Base-by-base conservation (phyloP, 2,797 vertebrate genomes). In the Sus cebifrons region DNA sequence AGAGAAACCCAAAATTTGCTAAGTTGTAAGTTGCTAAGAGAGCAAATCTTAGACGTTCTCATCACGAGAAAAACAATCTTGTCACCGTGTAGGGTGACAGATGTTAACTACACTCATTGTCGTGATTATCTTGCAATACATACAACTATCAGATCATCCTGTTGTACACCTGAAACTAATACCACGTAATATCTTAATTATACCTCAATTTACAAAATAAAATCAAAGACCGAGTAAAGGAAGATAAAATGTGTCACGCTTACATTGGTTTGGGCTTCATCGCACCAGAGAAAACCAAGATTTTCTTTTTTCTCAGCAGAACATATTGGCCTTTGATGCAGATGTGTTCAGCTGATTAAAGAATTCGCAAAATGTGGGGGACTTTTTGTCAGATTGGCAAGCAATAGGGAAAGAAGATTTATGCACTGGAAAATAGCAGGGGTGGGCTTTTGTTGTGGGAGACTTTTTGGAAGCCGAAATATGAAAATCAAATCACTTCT, bases 291-390 rank as follows among this genome's bases (percentile, higher is more conserved):
- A 68, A 82, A 95, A 36, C 4, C n/a, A 95, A 67, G 15, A 18
- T 87, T 68, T 73, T 27, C 40, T 95, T 89, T 95, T 62, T 82
- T 86, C 29, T 79, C 27, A 75, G 49, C 56, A 86, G 71, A 94
- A 91, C 60, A 27, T n/a, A 21, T 21, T 77, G 23, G n/a, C 23
- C 83, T 97, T 84, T 89, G 71, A 94, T 62, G 44, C 71, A 91
- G 83, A 93, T 82, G 86, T 74, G 20, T 67, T 89, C 83, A 94
- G 40, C 27, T 84, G 82, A 97, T 88, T 90, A 93, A 96, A 93
- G 75, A 91, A 44, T 90, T 73, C 86, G 29, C 25, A 86, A 82
- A 96, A 73, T 20, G 44, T 77, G 56, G 49, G 9, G 44, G 62
- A 64, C 18, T 17, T 62, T 65, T 60, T 68, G 81, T 96, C 62